A percentile compares a stretch with the other conserved stretches of the same genome.
These are phyloP conservation scores for Xenopus petersii DNA, from an alignment of 2,797 vertebrate species.

Conservation along the genomic window DNA sequence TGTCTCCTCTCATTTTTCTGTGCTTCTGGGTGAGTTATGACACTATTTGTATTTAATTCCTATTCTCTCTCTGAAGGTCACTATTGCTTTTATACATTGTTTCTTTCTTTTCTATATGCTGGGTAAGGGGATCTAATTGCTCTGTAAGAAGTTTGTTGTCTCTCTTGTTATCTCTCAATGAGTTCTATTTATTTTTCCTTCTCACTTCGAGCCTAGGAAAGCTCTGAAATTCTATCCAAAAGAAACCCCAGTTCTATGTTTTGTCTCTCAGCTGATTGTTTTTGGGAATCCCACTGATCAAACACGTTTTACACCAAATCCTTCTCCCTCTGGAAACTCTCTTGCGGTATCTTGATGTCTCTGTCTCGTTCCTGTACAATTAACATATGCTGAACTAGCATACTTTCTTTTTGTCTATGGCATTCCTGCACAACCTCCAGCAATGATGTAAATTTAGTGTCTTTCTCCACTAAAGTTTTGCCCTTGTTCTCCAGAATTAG, in stretches of 20 bases:
- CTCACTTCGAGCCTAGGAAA: conserved; percentile 3
- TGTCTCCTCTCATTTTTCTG: conserved; percentile 37
- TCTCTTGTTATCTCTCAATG: conserved; percentile 19
- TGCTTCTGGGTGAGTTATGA: not conserved
- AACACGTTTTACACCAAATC: not conserved
- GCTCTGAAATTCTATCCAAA: not conserved
- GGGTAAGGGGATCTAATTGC: conserved; percentile 1
- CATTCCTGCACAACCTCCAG: not conserved
- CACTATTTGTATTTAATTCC: conserved; percentile 1
- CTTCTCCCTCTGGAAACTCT: conserved; percentile 8
- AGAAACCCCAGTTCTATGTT: not conserved
- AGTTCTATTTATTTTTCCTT: conserved; percentile 21
- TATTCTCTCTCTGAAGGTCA: conserved; percentile 4
- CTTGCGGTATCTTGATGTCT: conserved; percentile 7
- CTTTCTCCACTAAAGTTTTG: conserved; percentile 8
- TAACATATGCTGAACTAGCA: not conserved
- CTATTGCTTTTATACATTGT: not conserved
- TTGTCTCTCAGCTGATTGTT: not conserved
- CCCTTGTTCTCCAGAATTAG: not conserved
- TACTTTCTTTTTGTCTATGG: conserved; percentile 4
- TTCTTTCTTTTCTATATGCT: conserved; percentile 6
- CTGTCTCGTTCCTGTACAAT: conserved; percentile 1
- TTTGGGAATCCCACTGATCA: not conserved
- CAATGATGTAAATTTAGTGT: not conserved
- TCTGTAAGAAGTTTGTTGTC: not conserved